phyloP scores from a whole-genome alignment of 2,797 vertebrate species.

The Tinamus major region DNA sequence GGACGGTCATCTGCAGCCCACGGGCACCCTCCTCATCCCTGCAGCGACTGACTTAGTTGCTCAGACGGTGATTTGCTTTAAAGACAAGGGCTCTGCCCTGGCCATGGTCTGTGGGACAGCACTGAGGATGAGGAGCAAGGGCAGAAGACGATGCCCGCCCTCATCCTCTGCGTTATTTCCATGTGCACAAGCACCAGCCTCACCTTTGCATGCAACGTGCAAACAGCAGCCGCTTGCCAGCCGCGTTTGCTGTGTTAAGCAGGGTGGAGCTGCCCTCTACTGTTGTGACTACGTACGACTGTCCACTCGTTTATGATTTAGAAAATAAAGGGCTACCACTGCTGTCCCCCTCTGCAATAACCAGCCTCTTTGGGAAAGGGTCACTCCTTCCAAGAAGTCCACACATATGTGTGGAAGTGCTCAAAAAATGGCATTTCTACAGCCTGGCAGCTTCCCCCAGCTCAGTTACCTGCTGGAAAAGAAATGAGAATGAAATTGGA shows the following conservation, averaged over 20 bases:
- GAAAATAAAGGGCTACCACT: fast-evolving
- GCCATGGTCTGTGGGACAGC: fast-evolving
- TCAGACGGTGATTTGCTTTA: fast-evolving
- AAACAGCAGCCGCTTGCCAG: fast-evolving
- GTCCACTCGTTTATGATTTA: neutral
- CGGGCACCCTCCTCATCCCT: neutral
- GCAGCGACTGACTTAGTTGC: fast-evolving
- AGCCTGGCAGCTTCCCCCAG: neutral
- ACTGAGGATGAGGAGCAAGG: fast-evolving
- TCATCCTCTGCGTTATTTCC: fast-evolving
- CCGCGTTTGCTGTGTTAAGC: neutral
- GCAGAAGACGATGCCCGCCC: neutral
- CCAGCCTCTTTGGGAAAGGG: fast-evolving
- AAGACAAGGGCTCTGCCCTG: neutral
- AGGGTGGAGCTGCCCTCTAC: conserved; percentile 77
- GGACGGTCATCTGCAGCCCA: neutral
- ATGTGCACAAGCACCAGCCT: fast-evolving
- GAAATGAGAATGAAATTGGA: fast-evolving
- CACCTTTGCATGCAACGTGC: fast-evolving
- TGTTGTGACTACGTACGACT: conserved; percentile 30
- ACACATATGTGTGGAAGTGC: fast-evolving
- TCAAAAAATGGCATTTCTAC: neutral
- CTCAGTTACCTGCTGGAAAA: fast-evolving
- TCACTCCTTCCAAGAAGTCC: fast-evolving
- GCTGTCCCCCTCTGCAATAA: fast-evolving